These are phyloP conservation scores for Sycophila sp. DNA, from an alignment of 1,140 invertebrate genomes.

Conservation along the genomic window DNA sequence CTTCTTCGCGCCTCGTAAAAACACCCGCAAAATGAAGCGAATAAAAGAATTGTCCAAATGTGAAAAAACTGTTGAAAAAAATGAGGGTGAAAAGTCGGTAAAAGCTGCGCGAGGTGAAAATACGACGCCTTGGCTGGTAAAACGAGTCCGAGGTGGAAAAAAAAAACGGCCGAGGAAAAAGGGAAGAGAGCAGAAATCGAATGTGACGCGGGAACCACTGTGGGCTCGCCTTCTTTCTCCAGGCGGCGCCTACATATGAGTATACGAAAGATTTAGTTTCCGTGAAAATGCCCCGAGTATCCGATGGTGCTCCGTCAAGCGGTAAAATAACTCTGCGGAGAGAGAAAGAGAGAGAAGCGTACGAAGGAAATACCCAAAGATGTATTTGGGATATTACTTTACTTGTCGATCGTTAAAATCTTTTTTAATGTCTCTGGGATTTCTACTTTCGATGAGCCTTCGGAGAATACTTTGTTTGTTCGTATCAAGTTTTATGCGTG, in stretches of 20 bases:
- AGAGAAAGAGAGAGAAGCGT: no score
- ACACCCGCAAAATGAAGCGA: slow-evolving; percentile 3
- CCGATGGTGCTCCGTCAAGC: not conserved
- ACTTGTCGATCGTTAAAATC: no score
- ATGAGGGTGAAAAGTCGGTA: not conserved
- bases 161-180: not conserved
- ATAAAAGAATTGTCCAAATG: slow-evolving; percentile 4
- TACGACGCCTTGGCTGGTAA: no score
- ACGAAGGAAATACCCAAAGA: no score
- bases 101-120: not conserved
- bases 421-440: no score
- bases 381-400: no score
- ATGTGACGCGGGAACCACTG: slow-evolving; percentile 31
- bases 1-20: not conserved
- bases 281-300: not conserved
- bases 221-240: not conserved
- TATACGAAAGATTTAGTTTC: slow-evolving; percentile 24
- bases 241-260: not conserved
- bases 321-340: slow-evolving; percentile 1
- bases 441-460: no score
- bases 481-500: no score
- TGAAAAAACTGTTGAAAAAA: not conserved
- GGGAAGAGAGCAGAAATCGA: slow-evolving; percentile 35
- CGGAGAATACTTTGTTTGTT: no score
- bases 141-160: not conserved